These are phyloP conservation scores for Crocuta crocuta DNA, from an alignment of 2,113 vertebrate genomes.

Conservation along the genomic window DNA sequence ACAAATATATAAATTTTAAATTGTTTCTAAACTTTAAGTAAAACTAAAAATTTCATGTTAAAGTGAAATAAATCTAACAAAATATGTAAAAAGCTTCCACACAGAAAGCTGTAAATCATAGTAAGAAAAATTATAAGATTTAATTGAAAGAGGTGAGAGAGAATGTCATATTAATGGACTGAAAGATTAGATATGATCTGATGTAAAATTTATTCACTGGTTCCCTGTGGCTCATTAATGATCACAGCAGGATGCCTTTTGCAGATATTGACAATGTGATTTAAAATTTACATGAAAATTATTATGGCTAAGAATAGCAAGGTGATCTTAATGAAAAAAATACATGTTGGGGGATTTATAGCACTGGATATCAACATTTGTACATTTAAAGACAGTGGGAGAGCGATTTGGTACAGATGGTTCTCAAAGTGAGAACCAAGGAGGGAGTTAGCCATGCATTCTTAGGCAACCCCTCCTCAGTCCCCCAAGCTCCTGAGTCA, in stretches of 20 bases:
- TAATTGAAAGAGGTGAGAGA: not conserved
- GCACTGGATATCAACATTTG: not conserved
- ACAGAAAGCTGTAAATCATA: not conserved
- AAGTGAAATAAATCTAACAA: not conserved
- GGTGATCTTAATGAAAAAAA: not conserved
- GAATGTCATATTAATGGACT: not conserved
- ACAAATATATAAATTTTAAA: not conserved
- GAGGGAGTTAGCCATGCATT: no score
- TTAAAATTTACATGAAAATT: not conserved
- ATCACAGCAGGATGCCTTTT: not conserved
- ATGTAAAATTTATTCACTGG: no score
- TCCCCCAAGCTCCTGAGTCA: no score
- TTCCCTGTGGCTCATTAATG: accelerated
- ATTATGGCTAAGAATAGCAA: not conserved
- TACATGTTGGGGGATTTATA: not conserved
- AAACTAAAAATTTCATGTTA: not conserved
- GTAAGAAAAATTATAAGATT: not conserved
- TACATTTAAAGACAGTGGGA: not conserved
- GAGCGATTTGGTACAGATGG: not conserved
- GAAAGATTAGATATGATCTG: not conserved
- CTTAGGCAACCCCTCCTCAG: not conserved
- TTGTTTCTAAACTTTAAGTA: not conserved
- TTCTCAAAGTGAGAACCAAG: not conserved
- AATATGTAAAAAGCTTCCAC: not conserved
- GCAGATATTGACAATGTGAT: not conserved